Conservation (phyloP, 2,888 invertebrate genomes). For the Copidosoma aretas region DNA sequence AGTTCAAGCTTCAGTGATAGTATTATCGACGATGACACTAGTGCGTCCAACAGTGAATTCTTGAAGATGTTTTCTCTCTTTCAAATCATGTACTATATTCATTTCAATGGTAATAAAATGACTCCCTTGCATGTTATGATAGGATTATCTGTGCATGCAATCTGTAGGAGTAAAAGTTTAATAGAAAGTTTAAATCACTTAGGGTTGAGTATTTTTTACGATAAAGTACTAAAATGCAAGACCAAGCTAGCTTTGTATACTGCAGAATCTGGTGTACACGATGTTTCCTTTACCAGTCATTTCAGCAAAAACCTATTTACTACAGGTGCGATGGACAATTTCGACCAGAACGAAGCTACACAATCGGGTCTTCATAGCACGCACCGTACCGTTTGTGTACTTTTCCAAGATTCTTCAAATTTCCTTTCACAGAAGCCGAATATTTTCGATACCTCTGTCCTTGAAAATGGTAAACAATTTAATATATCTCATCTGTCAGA, state of each 20-base stretch:
- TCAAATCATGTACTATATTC: slow-evolving; percentile 36
- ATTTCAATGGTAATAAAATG: slow-evolving; percentile 31
- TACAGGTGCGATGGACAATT: slow-evolving; percentile 19
- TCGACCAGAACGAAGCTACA: slow-evolving; percentile 20
- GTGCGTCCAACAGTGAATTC: slow-evolving; percentile 13
- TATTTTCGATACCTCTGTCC: no score
- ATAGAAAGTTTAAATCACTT: slow-evolving; percentile 31
- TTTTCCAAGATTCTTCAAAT: slow-evolving; percentile 20
- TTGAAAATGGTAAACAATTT: background rate
- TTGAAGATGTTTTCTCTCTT: slow-evolving; percentile 34
- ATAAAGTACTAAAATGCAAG: slow-evolving; percentile 27
- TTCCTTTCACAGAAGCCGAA: background rate
- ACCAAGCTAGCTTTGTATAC: slow-evolving; percentile 30
- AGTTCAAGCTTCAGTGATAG: background rate
- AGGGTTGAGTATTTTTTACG: slow-evolving; percentile 35
- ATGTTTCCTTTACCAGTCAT: slow-evolving; percentile 11
- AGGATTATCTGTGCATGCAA: slow-evolving; percentile 31
- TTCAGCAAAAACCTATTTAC: background rate
- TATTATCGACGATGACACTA: background rate
- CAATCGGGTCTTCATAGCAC: slow-evolving; percentile 11
- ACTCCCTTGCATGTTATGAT: slow-evolving; percentile 40
- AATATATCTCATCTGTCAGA: no score
- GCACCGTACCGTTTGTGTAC: slow-evolving; percentile 18
- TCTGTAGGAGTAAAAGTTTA: slow-evolving; percentile 30
- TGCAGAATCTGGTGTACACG: slow-evolving; percentile 3